A percentile compares a stretch with the other conserved stretches of the same genome.
Conservation (phyloP, 2,113 vertebrate species). For the Heliornis fulica region DNA sequence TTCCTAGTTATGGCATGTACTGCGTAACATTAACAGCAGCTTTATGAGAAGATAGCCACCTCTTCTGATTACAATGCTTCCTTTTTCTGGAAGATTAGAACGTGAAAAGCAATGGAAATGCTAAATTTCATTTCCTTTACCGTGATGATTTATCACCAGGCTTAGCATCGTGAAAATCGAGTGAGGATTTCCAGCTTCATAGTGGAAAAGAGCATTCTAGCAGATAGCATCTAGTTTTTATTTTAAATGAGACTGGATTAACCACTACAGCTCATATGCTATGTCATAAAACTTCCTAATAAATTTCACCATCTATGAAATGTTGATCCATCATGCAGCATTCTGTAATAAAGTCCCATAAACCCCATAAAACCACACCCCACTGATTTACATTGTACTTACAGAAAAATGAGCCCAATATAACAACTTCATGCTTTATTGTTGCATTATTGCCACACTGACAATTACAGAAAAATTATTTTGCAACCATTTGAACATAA, state of each 20-base stretch:
- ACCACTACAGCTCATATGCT: neutral
- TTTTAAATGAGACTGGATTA: neutral
- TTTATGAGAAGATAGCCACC: neutral
- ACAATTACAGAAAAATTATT: neutral
- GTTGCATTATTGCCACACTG: neutral
- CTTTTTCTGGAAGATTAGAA: neutral
- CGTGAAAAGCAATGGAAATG: neutral
- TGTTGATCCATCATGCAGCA: neutral
- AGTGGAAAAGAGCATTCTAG: neutral
- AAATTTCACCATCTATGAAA: conserved; percentile 23
- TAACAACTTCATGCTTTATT: conserved; percentile 37
- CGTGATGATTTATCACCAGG: neutral
- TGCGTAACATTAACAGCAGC: neutral
- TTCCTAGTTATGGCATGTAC: neutral
- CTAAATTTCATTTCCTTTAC: neutral
- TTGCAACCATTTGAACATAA: neutral
- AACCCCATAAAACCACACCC: neutral
- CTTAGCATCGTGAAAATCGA: neutral
- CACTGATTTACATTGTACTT: neutral
- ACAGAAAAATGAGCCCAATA: neutral
- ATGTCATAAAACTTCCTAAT: neutral
- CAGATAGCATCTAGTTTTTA: neutral
- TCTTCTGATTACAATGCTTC: neutral
- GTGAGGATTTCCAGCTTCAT: neutral
- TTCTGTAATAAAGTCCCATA: conserved; percentile 9